Evolutionary conservation across 1,140 invertebrate species (phyloP), one percentile per base, ranked within the genome.

Genomic region (Muscidifurax raptorellus): DNA sequence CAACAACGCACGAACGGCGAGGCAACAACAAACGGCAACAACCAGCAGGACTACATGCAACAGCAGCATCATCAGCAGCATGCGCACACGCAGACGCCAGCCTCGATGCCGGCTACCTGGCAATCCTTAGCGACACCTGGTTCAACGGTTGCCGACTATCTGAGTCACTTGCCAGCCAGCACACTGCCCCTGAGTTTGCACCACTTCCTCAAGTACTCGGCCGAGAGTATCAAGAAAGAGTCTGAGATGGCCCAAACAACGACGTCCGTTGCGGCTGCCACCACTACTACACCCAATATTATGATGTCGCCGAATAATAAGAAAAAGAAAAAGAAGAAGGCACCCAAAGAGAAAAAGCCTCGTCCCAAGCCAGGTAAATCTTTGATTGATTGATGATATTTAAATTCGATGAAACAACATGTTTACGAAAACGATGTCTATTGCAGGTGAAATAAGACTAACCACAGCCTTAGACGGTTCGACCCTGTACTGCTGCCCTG

Each of bases 311-410:
- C 94, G 5, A 94, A 91, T 69, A 93, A 93, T n/a, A 96, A 96
- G 87, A 97, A 96, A 90, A 97, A 97, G 92, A 97, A 97, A 89
- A 97, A 97, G 91, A 97, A 97, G 94, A 96, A 96, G 92, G 93
- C 94, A 0, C 94, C 95, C 25, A 97, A 97, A 89, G 96, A 97
- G 87, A 96, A 97, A 87, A 97, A 97, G 87, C 96, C 96, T 0
- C 92, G 96, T 64, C 96, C 96, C 0, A 97, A 97, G 88, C 96
- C 97, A 0, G 96, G 96, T 15, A 59, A 69, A 30, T 12, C 66
- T 28, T 28, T 28, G 25, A 12, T 67, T 67, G 7, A 25, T 67
- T 66, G 6, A 67, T 67, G 22, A 27, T n/a, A 25, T 0, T 67
- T 27, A 12, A 5, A 7, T 67, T 27, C 7, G 22, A 25, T 18